Evolutionary conservation across 2,113 vertebrate genomes (phyloP).

Genomic region (Candoia aspera): DNA sequence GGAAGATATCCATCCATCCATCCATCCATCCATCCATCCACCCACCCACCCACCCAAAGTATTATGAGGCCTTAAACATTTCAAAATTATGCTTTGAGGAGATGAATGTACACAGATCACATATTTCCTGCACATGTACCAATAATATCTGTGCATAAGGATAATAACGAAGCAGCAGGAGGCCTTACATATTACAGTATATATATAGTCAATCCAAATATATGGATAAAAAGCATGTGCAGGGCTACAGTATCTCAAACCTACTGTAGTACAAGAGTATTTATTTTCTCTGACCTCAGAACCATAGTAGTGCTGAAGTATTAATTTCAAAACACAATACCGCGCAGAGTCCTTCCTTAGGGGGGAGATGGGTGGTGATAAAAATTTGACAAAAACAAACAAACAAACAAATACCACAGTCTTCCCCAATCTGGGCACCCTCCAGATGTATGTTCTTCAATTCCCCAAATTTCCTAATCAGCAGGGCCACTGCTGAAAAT

Average conservation of each 20-base stretch:
- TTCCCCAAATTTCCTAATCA: neutral
- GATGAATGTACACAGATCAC: neutral
- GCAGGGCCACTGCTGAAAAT: neutral
- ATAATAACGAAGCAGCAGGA: neutral
- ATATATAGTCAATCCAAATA: neutral
- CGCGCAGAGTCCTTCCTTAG: too few relatives aligned
- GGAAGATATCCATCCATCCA: neutral
- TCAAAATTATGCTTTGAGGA: neutral
- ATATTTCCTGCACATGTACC: neutral
- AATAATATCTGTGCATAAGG: neutral
- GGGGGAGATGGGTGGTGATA: too few relatives aligned
- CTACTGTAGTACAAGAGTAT: neutral
- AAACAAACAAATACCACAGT: too few relatives aligned
- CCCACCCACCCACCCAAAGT: neutral
- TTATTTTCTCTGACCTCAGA: neutral
- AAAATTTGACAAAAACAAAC: too few relatives aligned
- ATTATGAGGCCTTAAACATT: neutral
- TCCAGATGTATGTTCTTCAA: neutral
- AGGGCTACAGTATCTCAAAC: neutral
- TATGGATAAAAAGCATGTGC: neutral
- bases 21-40: neutral
- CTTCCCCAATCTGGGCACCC: neutral
- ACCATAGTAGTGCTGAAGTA: constrained; percentile 15
- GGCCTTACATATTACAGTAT: neutral
- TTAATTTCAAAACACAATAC: constrained; percentile 37